phyloP scores from a whole-genome alignment of 2,113 vertebrate genomes.

The Dasyprocta punctata region DNA sequence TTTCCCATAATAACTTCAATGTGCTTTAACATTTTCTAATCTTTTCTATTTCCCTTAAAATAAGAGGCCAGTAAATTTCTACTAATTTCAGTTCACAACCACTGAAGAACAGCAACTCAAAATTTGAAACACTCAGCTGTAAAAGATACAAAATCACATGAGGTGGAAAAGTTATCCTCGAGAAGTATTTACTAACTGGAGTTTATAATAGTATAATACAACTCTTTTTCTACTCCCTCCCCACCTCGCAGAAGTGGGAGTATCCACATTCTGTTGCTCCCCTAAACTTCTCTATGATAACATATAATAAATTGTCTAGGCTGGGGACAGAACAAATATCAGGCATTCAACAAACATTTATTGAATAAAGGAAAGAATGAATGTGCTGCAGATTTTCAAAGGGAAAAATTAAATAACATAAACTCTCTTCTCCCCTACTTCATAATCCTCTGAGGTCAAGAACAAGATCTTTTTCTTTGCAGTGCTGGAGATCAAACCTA shows the following conservation, averaged over 20 bases:
- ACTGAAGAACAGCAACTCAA: background rate
- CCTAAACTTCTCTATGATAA: background rate
- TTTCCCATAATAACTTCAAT: background rate
- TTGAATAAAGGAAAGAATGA: conserved; percentile 14
- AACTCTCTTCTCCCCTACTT: background rate
- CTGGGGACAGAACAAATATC: background rate
- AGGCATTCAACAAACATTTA: background rate
- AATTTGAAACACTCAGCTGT: background rate
- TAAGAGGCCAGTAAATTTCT: background rate
- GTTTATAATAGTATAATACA: background rate
- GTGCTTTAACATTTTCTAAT: background rate
- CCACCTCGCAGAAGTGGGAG: background rate
- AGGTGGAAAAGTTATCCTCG: conserved; percentile 1
- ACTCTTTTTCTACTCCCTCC: background rate
- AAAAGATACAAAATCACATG: background rate
- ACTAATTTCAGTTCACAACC: conserved; percentile 45
- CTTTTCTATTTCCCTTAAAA: conserved; percentile 48
- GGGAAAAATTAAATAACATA: background rate
- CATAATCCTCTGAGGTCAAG: background rate
- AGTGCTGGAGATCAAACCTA: background rate
- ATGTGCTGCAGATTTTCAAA: background rate
- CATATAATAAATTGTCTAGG: conserved; percentile 16
- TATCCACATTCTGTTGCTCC: conserved; percentile 1
- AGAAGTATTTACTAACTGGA: conserved; percentile 22
- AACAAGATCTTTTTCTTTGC: background rate